Base-by-base conservation (phyloP, 2,113 vertebrate species). In the Megaceryle maxima region DNA sequence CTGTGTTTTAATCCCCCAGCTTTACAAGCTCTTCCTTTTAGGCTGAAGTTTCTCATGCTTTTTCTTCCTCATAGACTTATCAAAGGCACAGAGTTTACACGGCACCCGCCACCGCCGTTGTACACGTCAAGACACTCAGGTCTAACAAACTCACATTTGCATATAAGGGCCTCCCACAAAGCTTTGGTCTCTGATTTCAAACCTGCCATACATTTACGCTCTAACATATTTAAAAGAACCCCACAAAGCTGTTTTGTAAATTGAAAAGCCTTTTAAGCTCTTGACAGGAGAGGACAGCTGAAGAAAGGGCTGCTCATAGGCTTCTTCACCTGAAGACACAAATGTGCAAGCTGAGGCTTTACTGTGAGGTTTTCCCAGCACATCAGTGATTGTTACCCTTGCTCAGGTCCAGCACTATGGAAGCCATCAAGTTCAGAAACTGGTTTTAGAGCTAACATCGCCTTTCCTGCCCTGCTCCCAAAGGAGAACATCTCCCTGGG, bases 261-360 rank as follows among this genome's bases (percentile, higher is more conserved):
- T 59, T 53, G 46, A 50, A 64, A 82, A 83, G 67, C 31, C 13
- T 68, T 83, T 75, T 26, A 59, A 91, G 26, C 10, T 46, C 75
- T 39, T 13, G 51, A 2, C 0, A 12, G 39, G 60, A 70, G 12
- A 37, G 33, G 48, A 64, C 3, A 37, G 59, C 26, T 73, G n/a
- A 64, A 74, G 63, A 73, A 69, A 6, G 8, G 13, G 2, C 9
- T 35, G 70, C 50, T 48, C 46, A 41, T 39, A 63, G 77, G 57
- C 4, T 8, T 24, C 13, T 14, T 67, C 55, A 41, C 14, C 44
- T 55, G 20, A 20, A 19, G 2, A 39, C 35, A 59, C 43, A 41
- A 63, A 64, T 3, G 18, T 1, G 2, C 16, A 29, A 5, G 2
- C 26, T 0, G 1, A 81, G 50, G 20, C 37, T 77, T 35, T 63